phyloP scores from a whole-genome alignment of 1,140 invertebrate genomes.

The Aphaenogaster ashmeadi region DNA sequence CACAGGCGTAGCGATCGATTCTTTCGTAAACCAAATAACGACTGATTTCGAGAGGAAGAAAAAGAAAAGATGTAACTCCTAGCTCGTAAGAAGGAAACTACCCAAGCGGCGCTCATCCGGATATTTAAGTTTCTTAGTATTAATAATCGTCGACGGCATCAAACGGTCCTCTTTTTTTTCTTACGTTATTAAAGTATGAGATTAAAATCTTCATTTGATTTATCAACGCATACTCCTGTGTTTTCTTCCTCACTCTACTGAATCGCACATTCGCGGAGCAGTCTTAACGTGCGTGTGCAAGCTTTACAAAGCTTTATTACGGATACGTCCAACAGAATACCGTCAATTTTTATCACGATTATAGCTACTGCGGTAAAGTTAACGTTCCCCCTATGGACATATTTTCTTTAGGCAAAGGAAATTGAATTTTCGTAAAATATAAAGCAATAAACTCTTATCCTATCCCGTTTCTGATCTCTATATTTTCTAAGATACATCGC shows the following conservation, averaged over 20 bases:
- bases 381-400: background rate
- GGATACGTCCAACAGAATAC: slow-evolving; percentile 20
- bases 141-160: slow-evolving; percentile 53
- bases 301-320: slow-evolving; percentile 29
- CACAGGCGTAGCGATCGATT: slow-evolving; percentile 27
- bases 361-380: background rate
- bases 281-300: slow-evolving; percentile 13
- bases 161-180: slow-evolving; percentile 49
- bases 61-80: slow-evolving; percentile 65
- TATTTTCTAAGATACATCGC: slow-evolving; percentile 28
- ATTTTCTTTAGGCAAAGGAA: slow-evolving; percentile 3
- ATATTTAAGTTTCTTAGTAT: slow-evolving; percentile 68
- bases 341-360: slow-evolving; percentile 31
- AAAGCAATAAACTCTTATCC: background rate
- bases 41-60: slow-evolving; percentile 75
- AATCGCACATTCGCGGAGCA: background rate
- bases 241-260: slow-evolving; percentile 50
- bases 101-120: slow-evolving; percentile 29
- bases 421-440: slow-evolving; percentile 2
- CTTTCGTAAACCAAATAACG: slow-evolving; percentile 79
- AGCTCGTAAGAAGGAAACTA: slow-evolving; percentile 69
- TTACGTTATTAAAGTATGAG: slow-evolving; percentile 58
- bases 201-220: slow-evolving; percentile 64
- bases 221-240: slow-evolving; percentile 54
- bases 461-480: background rate